Percentiles rank a stretch among this genome's conserved stretches.
Evolutionary conservation across 2,888 invertebrate genomes (phyloP).

Genomic region (Crocallis elinguaria): DNA sequence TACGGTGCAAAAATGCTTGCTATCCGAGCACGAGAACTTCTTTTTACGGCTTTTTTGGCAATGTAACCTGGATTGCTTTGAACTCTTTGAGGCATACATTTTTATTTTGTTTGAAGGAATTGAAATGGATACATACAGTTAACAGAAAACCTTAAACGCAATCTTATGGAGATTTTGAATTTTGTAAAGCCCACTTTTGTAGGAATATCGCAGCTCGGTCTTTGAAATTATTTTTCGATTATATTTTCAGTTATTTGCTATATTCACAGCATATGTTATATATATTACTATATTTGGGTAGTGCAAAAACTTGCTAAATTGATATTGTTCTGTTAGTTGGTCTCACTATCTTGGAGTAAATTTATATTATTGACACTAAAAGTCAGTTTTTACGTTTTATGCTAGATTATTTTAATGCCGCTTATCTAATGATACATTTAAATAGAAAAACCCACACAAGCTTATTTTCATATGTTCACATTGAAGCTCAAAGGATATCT

Average conservation of each 20-base stretch:
- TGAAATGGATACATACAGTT: conserved; percentile 34
- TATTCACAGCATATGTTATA: no score
- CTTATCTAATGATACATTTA: conserved; percentile 1
- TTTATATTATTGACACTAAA: no score
- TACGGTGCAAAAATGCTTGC: conserved; percentile 41
- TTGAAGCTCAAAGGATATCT: conserved; percentile 52
- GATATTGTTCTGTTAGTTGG: no score
- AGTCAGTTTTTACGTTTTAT: background rate
- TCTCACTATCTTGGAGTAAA: no score
- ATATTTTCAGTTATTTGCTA: background rate
- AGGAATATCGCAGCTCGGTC: conserved; percentile 8
- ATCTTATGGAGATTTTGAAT: conserved; percentile 17
- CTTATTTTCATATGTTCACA: conserved; percentile 39
- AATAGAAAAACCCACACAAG: conserved; percentile 15
- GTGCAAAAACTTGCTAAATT: no score
- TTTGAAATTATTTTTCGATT: background rate
- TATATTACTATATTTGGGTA: no score
- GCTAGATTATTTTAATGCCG: background rate
- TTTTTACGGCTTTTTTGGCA: conserved; percentile 32
- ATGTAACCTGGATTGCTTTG: conserved; percentile 35
- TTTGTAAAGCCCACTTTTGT: conserved; percentile 34
- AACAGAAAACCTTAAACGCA: conserved; percentile 5
- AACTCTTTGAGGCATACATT: conserved; percentile 29
- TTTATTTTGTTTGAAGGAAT: conserved; percentile 34
- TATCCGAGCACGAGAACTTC: conserved; percentile 30